Evolutionary conservation across 2,113 vertebrate genomes (phyloP).

Genomic region (Nyctereutes procyonoides): DNA sequence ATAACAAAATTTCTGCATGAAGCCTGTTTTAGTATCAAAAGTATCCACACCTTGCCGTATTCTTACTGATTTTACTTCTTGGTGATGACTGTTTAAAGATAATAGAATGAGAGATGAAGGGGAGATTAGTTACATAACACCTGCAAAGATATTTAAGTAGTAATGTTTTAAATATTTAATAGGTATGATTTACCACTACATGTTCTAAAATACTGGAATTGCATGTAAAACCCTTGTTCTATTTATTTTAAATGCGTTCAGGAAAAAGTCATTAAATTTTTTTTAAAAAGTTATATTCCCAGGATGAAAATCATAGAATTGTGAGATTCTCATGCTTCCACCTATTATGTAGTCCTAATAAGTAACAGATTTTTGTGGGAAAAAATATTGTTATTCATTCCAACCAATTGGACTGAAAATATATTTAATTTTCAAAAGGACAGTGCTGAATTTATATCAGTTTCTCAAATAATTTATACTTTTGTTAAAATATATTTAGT

Average conservation of each 20-base stretch:
- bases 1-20: not conserved
- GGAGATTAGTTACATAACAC: constrained; percentile 25
- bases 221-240: constrained; percentile 37
- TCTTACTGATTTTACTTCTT: not conserved
- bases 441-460: not conserved
- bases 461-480: not conserved
- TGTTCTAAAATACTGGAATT: constrained; percentile 51
- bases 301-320: constrained; percentile 44
- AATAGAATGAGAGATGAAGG: constrained; percentile 43
- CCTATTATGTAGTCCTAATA: constrained; percentile 32
- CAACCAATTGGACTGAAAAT: not conserved
- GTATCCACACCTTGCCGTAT: not conserved
- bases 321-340: not conserved
- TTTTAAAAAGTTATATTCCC: not conserved
- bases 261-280: not conserved
- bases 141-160: constrained; percentile 54
- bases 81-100: constrained; percentile 21
- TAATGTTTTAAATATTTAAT: constrained; percentile 74
- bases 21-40: not conserved
- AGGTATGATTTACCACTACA: constrained; percentile 5
- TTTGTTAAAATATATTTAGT: not conserved
- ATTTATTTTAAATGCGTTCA: constrained; percentile 49
- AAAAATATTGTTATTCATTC: constrained; percentile 58
- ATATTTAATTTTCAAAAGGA: constrained; percentile 7
- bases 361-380: constrained; percentile 24